Evolutionary conservation across 2,113 vertebrate species (phyloP), one percentile per base, ranked within the genome.

Genomic region (Zonotrichia leucophrys): DNA sequence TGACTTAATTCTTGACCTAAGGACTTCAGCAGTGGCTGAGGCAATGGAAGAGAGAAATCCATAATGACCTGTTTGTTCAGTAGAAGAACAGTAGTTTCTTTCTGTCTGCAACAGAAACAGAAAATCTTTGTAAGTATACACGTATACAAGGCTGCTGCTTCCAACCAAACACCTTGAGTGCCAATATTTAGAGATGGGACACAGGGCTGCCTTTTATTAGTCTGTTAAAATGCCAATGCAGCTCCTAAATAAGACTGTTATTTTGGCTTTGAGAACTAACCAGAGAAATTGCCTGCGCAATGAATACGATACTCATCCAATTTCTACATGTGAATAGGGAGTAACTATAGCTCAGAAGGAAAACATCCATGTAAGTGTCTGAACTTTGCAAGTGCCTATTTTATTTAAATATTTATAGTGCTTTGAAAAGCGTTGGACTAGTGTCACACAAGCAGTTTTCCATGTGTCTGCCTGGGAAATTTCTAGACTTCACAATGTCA

Each of bases 151-250:
- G 78, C 64, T 62, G 83, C 39, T 87, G 55, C 85, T 90, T 95
- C 90, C 93, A 94, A 81, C n/a, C 33, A 87, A 81, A 91, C 44
- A 75, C 33, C 28, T 55, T 22, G 27, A 79, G 42, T 78, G 93
- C 90, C 94, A 96, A 3, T 69, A 69, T 83, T 83, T 89, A 60
- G 76, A 90, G 72, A 75, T 90, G 85, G 53, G 73, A 64, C 79
- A 96, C 88, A 95, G 80, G 39, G 50, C 76, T 90, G 91, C 72
- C 76, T 95, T 96, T 86, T 95, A 85, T 84, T 83, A 76, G 33
- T 14, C 79, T 83, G 39, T 37, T 94, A 81, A 83, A 92, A 86
- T 33, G 90, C 25, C 1, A 6, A 12, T 52, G 70, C 42, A 78
- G 37, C 42, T 94, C 64, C 72, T 89, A 89, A 93, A 78, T 41